Evolutionary conservation across 2,888 invertebrate genomes (phyloP).

Genomic region (Callyntrura guangdongensis): DNA sequence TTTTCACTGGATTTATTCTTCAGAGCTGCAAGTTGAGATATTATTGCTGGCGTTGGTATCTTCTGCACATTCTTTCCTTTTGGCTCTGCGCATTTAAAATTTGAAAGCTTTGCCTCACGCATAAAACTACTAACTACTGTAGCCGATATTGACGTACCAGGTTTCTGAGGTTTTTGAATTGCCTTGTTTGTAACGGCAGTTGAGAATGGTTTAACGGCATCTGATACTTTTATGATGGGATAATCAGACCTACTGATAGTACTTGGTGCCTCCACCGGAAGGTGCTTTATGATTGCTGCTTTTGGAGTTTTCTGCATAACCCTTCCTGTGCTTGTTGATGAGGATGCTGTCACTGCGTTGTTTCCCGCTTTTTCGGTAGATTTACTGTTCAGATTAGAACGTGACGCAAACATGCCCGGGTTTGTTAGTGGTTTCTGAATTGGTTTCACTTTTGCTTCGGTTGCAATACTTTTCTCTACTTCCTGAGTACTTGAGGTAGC

Average conservation of each 20-base stretch:
- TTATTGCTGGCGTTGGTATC: neutral
- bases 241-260: too few species aligned
- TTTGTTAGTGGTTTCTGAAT: neutral
- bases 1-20: constrained; percentile 1
- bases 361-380: neutral
- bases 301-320: neutral
- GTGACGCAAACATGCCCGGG: neutral
- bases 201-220: too few species aligned
- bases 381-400: neutral
- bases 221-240: too few species aligned
- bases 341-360: neutral
- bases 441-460: neutral
- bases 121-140: neutral
- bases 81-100: neutral
- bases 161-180: neutral
- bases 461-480: neutral
- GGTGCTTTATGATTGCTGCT: neutral
- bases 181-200: neutral
- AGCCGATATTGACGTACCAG: neutral
- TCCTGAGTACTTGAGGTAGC: neutral
- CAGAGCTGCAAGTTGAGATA: constrained; percentile 19
- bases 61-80: neutral
- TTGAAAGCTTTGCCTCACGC: neutral
- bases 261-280: neutral
- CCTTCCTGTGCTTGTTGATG: neutral